These are phyloP conservation scores for Lycaena phlaeas DNA, from an alignment of 2,888 invertebrate species.

Conservation along the genomic window DNA sequence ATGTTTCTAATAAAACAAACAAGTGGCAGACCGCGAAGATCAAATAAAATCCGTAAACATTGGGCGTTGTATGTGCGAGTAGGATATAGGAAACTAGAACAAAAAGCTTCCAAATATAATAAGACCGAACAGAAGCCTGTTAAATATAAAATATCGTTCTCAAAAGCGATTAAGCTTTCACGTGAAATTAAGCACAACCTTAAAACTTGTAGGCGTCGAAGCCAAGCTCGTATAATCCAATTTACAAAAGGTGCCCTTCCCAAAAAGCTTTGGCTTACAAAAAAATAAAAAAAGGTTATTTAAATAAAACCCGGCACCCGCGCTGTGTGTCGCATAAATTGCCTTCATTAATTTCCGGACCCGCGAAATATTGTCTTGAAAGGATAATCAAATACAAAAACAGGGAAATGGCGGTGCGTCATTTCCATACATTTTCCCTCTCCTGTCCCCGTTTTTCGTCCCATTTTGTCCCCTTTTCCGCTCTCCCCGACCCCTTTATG, in stretches of 20 bases:
- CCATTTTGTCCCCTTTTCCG: slow-evolving; percentile 48
- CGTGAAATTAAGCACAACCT: slow-evolving; percentile 26
- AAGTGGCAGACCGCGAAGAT: no score
- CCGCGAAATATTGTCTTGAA: slow-evolving; percentile 73
- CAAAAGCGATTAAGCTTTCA: slow-evolving; percentile 6
- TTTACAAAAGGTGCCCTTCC: slow-evolving; percentile 55
- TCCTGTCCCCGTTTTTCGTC: slow-evolving; percentile 42
- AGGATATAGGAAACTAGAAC: no score
- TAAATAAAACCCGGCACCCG: slow-evolving; percentile 63
- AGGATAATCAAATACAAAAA: slow-evolving; percentile 74
- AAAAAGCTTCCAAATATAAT: no score
- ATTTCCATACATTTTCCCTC: slow-evolving; percentile 66
- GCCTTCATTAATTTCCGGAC: slow-evolving; percentile 71
- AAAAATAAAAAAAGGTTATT: slow-evolving; percentile 51
- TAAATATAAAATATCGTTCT: not conserved
- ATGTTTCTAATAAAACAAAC: no score
- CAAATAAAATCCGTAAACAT: no score
- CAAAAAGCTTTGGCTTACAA: slow-evolving; percentile 48
- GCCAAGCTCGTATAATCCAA: slow-evolving; percentile 45
- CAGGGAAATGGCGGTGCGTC: slow-evolving; percentile 71
- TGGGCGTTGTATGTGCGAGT: no score
- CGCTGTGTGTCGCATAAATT: slow-evolving; percentile 69
- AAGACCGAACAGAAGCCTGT: no score
- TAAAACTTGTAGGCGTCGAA: slow-evolving; percentile 45
- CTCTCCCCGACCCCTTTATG: slow-evolving; percentile 61